Base-by-base conservation (phyloP, 2,797 vertebrate genomes). In the Artibeus lituratus region DNA sequence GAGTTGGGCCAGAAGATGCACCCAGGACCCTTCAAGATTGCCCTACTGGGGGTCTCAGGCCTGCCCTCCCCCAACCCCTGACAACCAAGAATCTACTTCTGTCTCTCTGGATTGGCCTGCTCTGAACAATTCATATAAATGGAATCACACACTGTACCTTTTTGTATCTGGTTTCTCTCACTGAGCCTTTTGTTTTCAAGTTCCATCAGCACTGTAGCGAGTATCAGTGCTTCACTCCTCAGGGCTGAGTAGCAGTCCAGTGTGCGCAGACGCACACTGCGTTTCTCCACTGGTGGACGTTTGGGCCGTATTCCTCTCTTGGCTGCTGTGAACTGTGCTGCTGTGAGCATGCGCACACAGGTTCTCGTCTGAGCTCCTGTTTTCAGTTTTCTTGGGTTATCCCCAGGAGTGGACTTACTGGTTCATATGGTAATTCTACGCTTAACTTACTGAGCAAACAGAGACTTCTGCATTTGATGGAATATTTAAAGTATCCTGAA, bases 131-230 rank as follows among this genome's bases (percentile, higher is more conserved):
- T 67, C 47, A 32, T 8, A 18, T 18, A 1, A 7, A 3, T 5
- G 37, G 70, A 22, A 6, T 55, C 47, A 4, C 72, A n/a, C 21
- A 1, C 19, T 5, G 24, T 15, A 32, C 29, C 80, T 42, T 69
- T 57, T 22, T 55, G 62, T 47, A 37, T 65, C 70, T 59, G 90
- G 80, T 1, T n/a, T 47, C 44, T 91, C 37, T 89, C 85, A 49
- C 51, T 47, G 67, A 65, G 32, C 4, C 1, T 5, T 1, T 3
- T 2, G 87, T 51, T 18, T 59, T 70, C 29, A 42, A 19, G 53
- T 29, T 51, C 62, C 16, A 2, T 39, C 72, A 32, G 19, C 0
- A 0, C 19, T 15, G 18, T 10, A 1, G 62, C 0, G 3, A 4
- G 24, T 53, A 24, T 70, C 35, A 11, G n/a, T 2, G 24, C 69